Percentiles rank a stretch among this genome's conserved stretches.
These are phyloP conservation scores for Mimachlamys varia DNA, from an alignment of 2,888 invertebrate genomes.

Conservation along the genomic window DNA sequence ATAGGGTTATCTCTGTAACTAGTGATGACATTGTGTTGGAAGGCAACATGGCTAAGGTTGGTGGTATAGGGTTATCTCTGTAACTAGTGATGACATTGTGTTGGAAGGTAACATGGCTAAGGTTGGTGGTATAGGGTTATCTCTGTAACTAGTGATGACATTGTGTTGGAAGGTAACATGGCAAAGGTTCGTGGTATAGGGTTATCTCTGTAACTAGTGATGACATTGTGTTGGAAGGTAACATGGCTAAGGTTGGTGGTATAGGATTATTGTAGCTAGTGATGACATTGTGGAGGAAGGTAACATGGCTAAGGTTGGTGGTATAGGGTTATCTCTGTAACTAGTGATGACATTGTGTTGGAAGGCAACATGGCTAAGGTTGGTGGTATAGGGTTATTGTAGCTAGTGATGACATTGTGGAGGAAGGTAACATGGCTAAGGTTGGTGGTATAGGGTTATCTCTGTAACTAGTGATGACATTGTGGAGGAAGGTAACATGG, in stretches of 20 bases:
- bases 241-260: conserved; percentile 73
- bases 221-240: conserved; percentile 74
- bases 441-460: conserved; percentile 58
- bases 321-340: background rate
- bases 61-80: background rate
- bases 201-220: conserved; percentile 41
- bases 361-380: conserved; percentile 77
- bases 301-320: conserved; percentile 74
- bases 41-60: conserved; percentile 77
- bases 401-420: conserved; percentile 68
- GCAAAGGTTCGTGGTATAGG: conserved; percentile 72
- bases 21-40: conserved; percentile 70
- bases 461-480: conserved; percentile 57
- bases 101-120: conserved; percentile 74
- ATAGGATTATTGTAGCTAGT: conserved; percentile 35
- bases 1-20: background rate
- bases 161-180: conserved; percentile 74
- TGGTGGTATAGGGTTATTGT: background rate
- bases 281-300: conserved; percentile 73
- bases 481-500: conserved; percentile 73
- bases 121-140: conserved; percentile 61
- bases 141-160: conserved; percentile 51
- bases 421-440: conserved; percentile 74
- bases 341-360: conserved; percentile 69
- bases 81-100: conserved; percentile 67